A percentile compares a stretch with the other conserved stretches of the same genome.
phyloP scores from a whole-genome alignment of 2,888 invertebrate genomes.

The Trachelus tabidus region DNA sequence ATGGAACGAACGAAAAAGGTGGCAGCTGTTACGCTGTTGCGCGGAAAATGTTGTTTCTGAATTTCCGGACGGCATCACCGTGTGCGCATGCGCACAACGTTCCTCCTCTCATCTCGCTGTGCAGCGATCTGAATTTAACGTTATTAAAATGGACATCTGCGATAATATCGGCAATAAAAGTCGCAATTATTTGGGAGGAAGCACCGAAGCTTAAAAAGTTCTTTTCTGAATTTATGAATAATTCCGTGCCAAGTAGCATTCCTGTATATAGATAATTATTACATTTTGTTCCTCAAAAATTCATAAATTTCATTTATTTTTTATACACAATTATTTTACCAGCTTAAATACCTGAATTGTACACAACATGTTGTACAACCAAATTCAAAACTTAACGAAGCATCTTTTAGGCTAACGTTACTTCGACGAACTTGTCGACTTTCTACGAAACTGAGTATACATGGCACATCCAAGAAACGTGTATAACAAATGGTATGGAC shows the following conservation, averaged over 20 bases:
- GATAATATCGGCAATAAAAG: constrained; percentile 23
- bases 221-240: background rate
- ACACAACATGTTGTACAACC: background rate
- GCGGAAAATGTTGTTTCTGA: constrained; percentile 6
- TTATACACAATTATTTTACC: background rate
- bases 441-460: background rate
- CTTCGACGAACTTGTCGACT: background rate
- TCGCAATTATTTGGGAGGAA: background rate
- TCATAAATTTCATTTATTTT: background rate
- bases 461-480: background rate
- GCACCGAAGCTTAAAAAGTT: background rate
- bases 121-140: constrained; percentile 23
- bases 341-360: background rate
- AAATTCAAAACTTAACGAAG: background rate
- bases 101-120: constrained; percentile 26
- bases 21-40: constrained; percentile 11
- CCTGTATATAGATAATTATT: too few species aligned
- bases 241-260: background rate
- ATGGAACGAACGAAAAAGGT: constrained; percentile 14
- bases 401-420: background rate
- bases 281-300: background rate
- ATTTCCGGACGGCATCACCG: background rate
- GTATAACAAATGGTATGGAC: background rate
- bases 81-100: constrained; percentile 6
- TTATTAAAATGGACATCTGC: constrained; percentile 23